These are phyloP conservation scores for Chymomyza procnemis DNA, from an alignment of 2,888 invertebrate genomes.

Conservation along the genomic window DNA sequence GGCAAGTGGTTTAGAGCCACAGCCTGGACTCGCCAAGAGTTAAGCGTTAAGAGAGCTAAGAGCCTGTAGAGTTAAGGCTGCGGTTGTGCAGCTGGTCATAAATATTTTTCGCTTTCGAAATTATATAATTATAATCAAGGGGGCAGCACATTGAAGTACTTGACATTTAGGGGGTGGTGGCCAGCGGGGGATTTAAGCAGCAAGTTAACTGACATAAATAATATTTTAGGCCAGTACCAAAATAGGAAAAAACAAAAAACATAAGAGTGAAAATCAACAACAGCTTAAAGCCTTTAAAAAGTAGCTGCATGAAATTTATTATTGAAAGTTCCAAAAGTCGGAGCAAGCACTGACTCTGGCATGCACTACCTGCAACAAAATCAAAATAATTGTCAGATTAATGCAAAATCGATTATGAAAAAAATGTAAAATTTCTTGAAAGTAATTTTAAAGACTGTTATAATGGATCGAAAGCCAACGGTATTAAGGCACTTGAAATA, in stretches of 20 bases:
- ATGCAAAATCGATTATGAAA: too few relatives aligned
- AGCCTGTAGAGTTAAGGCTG: neutral
- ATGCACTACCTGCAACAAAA: too few relatives aligned
- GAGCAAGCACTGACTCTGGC: too few relatives aligned
- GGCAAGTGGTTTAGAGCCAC: constrained; percentile 17
- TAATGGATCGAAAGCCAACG: too few relatives aligned
- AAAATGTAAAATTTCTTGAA: too few relatives aligned
- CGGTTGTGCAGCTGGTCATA: constrained; percentile 39
- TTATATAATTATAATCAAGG: constrained; percentile 69
- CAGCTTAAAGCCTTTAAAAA: constrained; percentile 21
- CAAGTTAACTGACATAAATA: constrained; percentile 27
- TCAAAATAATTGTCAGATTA: too few relatives aligned
- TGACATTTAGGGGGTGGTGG: neutral
- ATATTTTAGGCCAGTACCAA: constrained; percentile 32
- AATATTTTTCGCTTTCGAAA: constrained; percentile 59
- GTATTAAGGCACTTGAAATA: too few relatives aligned
- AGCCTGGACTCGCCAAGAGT: neutral
- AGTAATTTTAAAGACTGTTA: too few relatives aligned
- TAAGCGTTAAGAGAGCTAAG: neutral
- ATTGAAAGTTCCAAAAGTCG: neutral
- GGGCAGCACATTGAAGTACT: neutral
- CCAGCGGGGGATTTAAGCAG: too few relatives aligned
- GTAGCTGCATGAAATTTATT: constrained; percentile 38
- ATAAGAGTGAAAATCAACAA: neutral
- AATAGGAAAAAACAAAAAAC: neutral